These are phyloP conservation scores for Ephestia elutella DNA, from an alignment of 1,140 invertebrate species.

Conservation along the genomic window DNA sequence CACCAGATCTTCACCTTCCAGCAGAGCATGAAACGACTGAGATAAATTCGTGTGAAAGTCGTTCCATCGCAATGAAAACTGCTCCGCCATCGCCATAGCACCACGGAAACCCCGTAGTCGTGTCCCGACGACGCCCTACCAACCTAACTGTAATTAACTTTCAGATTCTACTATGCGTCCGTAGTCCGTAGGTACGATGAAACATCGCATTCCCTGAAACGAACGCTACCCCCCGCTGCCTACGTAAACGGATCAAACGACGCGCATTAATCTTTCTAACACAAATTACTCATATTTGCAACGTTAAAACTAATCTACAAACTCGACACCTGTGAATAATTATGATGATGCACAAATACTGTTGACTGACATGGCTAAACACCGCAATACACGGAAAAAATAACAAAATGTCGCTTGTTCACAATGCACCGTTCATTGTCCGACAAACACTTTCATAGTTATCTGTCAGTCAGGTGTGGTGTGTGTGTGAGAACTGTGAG, in stretches of 20 bases:
- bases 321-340: slow-evolving; percentile 33
- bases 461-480: slow-evolving; percentile 18
- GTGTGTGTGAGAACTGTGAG: no score
- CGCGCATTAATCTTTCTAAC: neutral
- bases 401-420: slow-evolving; percentile 66
- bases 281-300: slow-evolving; percentile 24
- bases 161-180: slow-evolving; percentile 63
- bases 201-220: slow-evolving; percentile 59
- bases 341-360: slow-evolving; percentile 46
- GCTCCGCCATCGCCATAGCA: slow-evolving; percentile 74
- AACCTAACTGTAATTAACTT: slow-evolving; percentile 58
- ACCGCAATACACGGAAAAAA: slow-evolving; percentile 62
- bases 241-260: slow-evolving; percentile 40
- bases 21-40: slow-evolving; percentile 79
- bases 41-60: slow-evolving; percentile 87
- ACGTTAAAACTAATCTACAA: slow-evolving; percentile 5
- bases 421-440: slow-evolving; percentile 42
- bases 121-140: slow-evolving; percentile 37
- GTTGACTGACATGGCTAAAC: slow-evolving; percentile 64
- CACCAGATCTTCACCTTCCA: slow-evolving; percentile 80
- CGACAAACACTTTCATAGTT: slow-evolving; percentile 28
- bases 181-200: no score
- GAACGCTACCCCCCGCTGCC: slow-evolving; percentile 23
- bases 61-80: slow-evolving; percentile 90
- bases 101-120: slow-evolving; percentile 35